Conservation (phyloP, 2,113 vertebrate species). For the Oreotragus oreotragus region DNA sequence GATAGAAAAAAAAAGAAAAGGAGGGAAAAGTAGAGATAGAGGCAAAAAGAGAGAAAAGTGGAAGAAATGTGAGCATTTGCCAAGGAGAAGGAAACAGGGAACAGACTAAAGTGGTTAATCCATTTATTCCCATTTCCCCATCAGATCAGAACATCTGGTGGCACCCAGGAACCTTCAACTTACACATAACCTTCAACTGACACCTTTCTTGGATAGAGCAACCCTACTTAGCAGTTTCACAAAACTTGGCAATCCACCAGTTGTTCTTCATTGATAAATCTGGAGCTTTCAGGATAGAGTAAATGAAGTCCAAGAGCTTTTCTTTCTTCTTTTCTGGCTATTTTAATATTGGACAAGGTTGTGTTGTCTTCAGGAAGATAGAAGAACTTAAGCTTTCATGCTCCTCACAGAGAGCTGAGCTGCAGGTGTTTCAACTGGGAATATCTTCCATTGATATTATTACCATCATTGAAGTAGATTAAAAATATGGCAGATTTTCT, state of each 20-base stretch:
- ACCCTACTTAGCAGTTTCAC: not conserved
- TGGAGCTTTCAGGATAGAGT: not conserved
- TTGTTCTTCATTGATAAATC: not conserved
- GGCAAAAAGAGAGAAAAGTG: not conserved
- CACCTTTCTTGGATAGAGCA: not conserved
- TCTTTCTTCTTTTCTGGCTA: not conserved
- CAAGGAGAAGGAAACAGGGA: not conserved
- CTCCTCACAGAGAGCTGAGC: not conserved
- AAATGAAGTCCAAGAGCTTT: not conserved
- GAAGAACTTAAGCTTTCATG: not conserved
- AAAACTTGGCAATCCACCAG: not conserved
- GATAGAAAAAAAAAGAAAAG: not conserved
- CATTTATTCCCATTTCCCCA: not conserved
- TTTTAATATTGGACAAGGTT: not conserved
- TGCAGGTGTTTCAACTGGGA: not conserved
- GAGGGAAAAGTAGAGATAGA: not conserved
- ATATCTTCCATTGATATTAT: not conserved
- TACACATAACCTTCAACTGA: not conserved
- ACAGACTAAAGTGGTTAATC: not conserved
- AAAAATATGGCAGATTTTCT: not conserved
- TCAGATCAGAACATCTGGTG: not conserved
- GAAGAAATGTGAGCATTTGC: not conserved
- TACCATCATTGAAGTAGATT: not conserved
- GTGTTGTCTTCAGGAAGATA: not conserved
- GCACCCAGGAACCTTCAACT: not conserved